Conservation (phyloP, 2,888 invertebrate species). For the Tillus elongatus region DNA sequence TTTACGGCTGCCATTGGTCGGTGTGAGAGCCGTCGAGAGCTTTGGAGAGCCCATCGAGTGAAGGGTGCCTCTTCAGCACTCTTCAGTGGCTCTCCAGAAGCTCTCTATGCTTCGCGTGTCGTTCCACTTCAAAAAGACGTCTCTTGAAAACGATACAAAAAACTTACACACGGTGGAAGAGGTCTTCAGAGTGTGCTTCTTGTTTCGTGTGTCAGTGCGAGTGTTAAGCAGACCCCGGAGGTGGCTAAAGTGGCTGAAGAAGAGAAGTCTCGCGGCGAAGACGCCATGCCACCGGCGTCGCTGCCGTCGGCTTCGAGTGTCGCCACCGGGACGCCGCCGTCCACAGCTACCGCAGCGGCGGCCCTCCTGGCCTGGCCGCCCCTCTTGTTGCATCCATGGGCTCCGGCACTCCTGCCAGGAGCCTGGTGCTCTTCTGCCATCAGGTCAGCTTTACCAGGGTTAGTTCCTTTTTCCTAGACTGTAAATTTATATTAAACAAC, state of each 20-base stretch:
- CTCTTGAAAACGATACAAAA: neutral
- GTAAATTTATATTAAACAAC: too few species aligned
- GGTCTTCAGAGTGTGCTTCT: too few species aligned
- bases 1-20: conserved; percentile 31
- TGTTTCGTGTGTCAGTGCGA: neutral
- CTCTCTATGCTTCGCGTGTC: conserved; percentile 41
- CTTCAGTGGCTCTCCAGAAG: conserved; percentile 41
- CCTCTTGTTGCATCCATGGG: conserved; percentile 65
- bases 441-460: conserved; percentile 67
- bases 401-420: conserved; percentile 58
- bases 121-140: conserved; percentile 33
- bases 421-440: conserved; percentile 58
- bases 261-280: conserved; percentile 25
- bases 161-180: neutral
- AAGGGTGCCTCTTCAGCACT: conserved; percentile 41
- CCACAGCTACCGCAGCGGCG: conserved; percentile 33
- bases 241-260: conserved; percentile 40
- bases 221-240: too few species aligned
- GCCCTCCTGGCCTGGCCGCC: conserved; percentile 69
- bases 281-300: conserved; percentile 27
- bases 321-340: conserved; percentile 14
- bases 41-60: conserved; percentile 40
- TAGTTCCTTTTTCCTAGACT: too few species aligned
- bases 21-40: conserved; percentile 32
- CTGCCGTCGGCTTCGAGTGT: conserved; percentile 11